Base-by-base conservation (phyloP, 2,113 vertebrate species). In the Hiodon tergisus region DNA sequence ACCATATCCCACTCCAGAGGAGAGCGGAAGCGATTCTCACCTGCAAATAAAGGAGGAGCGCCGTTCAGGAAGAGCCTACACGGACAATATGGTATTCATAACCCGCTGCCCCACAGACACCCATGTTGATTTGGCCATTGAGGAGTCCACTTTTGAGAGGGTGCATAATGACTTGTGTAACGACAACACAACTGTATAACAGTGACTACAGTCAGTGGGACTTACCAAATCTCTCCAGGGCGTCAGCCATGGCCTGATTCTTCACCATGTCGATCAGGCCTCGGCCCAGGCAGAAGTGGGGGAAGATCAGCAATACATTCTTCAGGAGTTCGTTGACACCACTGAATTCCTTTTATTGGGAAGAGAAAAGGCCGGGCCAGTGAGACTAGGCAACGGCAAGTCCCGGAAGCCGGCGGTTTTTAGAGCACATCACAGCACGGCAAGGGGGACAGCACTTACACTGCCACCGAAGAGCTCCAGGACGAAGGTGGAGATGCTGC, bases 261-360 rank as follows among this genome's bases (percentile, higher is more conserved):
- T 99, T 99, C 87, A 99, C 97, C 96, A 99, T 99, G 83, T 99
- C 97, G 65, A 99, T 99, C 54, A 99, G 92, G 14, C 97, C 97
- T 55, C 97, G 89, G 0, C 97, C 97, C 59, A 99, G 84, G 72
- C 97, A 99, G 89, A 99, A 99, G 84, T 99, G 97, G 46, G 97
- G 97, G 77, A 99, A 99, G 83, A 99, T 94, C 71, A 99, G 90
- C 16, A 99, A 95, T 3, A 99, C 94, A 3, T 96, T 97, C 82
- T 99, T 99, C 83, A 99, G 87, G 76, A 98, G 95, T 69, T 98
- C 95, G 68, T 99, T 99, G 78, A 99, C 95, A 54, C 95, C 94
- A 75, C 93, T 96, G 31, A 98, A 88, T 73, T 98, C 94, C 97
- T 99, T 85, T 69, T 31, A 31, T 71, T 83, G 79, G 53, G 83